A percentile compares a stretch with the other conserved stretches of the same genome.
phyloP scores from a whole-genome alignment of 2,888 invertebrate species.

The Cotesia congregata region DNA sequence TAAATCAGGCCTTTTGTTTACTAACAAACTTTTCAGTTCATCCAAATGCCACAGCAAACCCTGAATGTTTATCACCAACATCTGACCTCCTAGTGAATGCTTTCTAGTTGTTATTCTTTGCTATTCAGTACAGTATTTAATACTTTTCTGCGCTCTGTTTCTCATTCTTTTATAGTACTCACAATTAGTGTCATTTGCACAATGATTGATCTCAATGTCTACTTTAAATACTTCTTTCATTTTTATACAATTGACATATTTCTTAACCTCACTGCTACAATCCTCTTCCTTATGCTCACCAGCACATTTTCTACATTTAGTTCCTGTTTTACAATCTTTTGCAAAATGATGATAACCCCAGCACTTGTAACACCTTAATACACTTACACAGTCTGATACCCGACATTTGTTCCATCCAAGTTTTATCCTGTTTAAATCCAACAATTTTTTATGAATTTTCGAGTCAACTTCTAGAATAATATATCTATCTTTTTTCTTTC shows the following conservation, averaged over 20 bases:
- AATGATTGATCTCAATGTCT: constrained; percentile 6
- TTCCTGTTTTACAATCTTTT: not conserved
- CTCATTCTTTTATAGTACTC: constrained; percentile 15
- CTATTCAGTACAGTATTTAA: constrained; percentile 32
- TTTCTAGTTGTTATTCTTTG: not conserved
- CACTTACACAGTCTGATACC: no score
- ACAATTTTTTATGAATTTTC: no score
- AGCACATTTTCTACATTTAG: constrained; percentile 10
- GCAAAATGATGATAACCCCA: no score
- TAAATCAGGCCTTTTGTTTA: not conserved
- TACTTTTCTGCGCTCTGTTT: constrained; percentile 13
- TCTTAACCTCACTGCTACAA: constrained; percentile 21
- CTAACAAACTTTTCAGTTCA: constrained; percentile 13
- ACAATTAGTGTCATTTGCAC: constrained; percentile 24
- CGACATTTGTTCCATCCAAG: no score
- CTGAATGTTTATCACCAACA: constrained; percentile 20
- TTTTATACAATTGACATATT: constrained; percentile 33
- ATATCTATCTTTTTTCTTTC: no score
- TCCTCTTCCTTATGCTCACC: constrained; percentile 17
- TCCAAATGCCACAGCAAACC: constrained; percentile 34
- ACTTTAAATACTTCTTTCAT: constrained; percentile 26
- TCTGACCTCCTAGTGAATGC: not conserved
- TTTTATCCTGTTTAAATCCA: no score
- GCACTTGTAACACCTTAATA: no score
- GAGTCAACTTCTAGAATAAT: no score